Evolutionary conservation across 2,113 vertebrate genomes (phyloP).

Genomic region (Gavia stellata): DNA sequence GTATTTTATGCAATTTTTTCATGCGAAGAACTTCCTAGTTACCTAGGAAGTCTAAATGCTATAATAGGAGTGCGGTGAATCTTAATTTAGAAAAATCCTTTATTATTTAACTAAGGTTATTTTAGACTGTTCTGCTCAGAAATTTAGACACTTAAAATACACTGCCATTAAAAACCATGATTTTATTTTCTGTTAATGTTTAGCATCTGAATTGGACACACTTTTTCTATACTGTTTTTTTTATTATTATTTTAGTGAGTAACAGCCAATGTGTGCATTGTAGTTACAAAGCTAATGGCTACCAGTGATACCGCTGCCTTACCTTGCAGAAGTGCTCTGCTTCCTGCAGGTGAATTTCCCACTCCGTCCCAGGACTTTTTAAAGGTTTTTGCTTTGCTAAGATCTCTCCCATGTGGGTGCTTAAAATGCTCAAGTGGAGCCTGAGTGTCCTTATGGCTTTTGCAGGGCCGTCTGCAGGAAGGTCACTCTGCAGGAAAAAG

Average conservation of each 20-base stretch:
- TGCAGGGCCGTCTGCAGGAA: not conserved
- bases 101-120: not conserved
- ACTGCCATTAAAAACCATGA: not conserved
- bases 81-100: not conserved
- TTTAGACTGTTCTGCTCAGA: not conserved
- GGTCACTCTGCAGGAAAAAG: not conserved
- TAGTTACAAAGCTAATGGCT: not conserved
- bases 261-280: not conserved
- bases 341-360: not conserved
- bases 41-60: not conserved
- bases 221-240: not conserved
- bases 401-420: not conserved
- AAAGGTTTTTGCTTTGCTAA: not conserved
- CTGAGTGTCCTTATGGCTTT: not conserved
- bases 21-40: not conserved
- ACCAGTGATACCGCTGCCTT: not conserved
- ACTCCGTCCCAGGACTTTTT: not conserved
- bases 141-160: not conserved
- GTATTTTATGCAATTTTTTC: not conserved
- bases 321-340: not conserved
- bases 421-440: not conserved
- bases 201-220: not conserved
- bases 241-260: not conserved
- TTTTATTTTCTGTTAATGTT: not conserved
- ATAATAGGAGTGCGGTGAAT: not conserved